Percentiles rank a stretch among this genome's conserved stretches.
Conservation (phyloP, 1,140 invertebrate genomes). For the Zophobas morio region DNA sequence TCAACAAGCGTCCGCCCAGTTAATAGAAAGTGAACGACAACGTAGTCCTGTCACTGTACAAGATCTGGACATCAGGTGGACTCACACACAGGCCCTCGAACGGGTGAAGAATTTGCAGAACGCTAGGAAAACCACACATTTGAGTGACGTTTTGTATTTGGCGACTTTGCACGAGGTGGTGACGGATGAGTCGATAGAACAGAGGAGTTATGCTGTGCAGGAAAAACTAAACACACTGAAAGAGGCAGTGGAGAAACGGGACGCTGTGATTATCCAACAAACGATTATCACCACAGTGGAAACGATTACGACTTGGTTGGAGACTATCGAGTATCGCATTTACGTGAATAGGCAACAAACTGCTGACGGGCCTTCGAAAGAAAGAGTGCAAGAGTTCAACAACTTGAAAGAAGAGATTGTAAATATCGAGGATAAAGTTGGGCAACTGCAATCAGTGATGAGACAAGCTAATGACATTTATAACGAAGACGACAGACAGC, state of each 20-base stretch:
- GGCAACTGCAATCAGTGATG: constrained; percentile 67
- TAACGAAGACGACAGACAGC: constrained; percentile 68
- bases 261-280: constrained; percentile 76
- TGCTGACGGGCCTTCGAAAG: constrained; percentile 70
- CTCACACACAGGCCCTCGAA: constrained; percentile 66
- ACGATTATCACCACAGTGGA: constrained; percentile 82
- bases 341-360: constrained; percentile 75
- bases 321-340: constrained; percentile 86
- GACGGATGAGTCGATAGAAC: constrained; percentile 70
- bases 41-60: constrained; percentile 53
- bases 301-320: constrained; percentile 84
- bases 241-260: constrained; percentile 75
- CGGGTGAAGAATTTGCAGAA: constrained; percentile 72
- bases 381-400: constrained; percentile 67
- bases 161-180: constrained; percentile 73
- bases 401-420: constrained; percentile 72
- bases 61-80: constrained; percentile 64
- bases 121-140: constrained; percentile 68
- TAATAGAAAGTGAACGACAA: constrained; percentile 55
- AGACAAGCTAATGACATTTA: constrained; percentile 70
- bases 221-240: constrained; percentile 75
- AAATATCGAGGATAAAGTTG: constrained; percentile 68
- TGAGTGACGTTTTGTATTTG: constrained; percentile 74
- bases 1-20: constrained; percentile 59
- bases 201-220: constrained; percentile 71